Conservation (phyloP, 2,888 invertebrate species). For the Acrobasis consociella region DNA sequence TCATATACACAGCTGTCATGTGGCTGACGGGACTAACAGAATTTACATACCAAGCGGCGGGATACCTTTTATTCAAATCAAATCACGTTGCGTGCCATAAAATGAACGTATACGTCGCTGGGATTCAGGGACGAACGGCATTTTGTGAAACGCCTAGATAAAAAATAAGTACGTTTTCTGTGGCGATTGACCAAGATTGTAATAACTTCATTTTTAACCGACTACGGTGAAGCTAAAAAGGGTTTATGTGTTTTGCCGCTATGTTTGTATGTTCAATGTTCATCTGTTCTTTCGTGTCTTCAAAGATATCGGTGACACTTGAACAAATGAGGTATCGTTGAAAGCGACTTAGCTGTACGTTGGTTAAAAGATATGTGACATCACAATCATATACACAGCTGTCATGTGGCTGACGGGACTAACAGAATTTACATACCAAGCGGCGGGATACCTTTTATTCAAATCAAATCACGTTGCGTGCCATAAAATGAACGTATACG, state of each 20-base stretch:
- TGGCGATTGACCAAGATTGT: too few relatives aligned
- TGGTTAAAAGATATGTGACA: too few relatives aligned
- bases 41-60: constrained; percentile 38
- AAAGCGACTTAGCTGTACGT: too few relatives aligned
- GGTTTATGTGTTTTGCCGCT: too few relatives aligned
- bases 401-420: constrained; percentile 17
- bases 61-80: constrained; percentile 50
- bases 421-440: constrained; percentile 37
- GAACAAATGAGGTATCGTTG: too few relatives aligned
- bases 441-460: constrained; percentile 45
- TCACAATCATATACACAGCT: background rate
- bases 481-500: constrained; percentile 41
- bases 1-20: constrained; percentile 11
- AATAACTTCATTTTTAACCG: too few relatives aligned
- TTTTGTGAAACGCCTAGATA: background rate
- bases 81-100: constrained; percentile 47
- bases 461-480: constrained; percentile 48
- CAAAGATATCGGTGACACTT: too few relatives aligned
- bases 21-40: constrained; percentile 23
- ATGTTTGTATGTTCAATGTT: too few relatives aligned
- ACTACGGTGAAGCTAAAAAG: too few relatives aligned
- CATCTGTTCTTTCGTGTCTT: too few relatives aligned
- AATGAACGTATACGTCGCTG: constrained; percentile 34
- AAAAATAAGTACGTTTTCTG: too few relatives aligned
- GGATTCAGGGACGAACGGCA: background rate